These are phyloP conservation scores for Isichthys henryi DNA, from an alignment of 2,113 vertebrate species.

Conservation along the genomic window DNA sequence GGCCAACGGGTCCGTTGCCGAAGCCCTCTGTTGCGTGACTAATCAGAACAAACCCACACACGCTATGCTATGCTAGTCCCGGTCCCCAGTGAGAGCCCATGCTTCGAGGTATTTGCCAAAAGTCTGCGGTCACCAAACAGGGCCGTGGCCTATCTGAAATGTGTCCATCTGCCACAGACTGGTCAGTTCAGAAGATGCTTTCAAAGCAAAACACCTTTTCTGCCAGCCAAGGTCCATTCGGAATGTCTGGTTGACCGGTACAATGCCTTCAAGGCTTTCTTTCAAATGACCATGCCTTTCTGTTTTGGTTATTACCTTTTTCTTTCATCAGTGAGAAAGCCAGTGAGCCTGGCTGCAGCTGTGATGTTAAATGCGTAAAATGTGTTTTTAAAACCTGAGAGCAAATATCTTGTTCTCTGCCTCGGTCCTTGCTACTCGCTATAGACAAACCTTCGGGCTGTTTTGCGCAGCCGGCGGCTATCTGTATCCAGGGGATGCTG, in stretches of 20 bases:
- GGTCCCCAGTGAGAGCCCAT: background rate
- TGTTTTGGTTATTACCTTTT: background rate
- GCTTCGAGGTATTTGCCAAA: conserved; percentile 18
- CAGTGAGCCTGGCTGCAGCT: background rate
- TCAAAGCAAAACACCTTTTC: background rate
- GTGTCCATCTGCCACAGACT: conserved; percentile 36
- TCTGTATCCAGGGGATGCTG: background rate
- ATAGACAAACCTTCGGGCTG: background rate
- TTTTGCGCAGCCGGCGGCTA: background rate
- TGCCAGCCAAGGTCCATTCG: background rate
- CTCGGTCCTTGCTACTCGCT: background rate
- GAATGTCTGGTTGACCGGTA: background rate
- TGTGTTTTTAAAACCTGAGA: background rate
- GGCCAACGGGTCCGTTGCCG: background rate
- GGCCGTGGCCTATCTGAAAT: conserved; percentile 36
- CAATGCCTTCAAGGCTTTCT: background rate
- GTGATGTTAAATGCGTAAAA: background rate
- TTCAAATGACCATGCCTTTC: background rate
- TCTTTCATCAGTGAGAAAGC: background rate
- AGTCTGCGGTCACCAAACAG: conserved; percentile 30
- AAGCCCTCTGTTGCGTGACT: background rate
- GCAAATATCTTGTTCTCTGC: background rate
- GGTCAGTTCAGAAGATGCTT: conserved; percentile 19
- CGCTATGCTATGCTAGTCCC: background rate
- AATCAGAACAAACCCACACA: background rate